Evolutionary conservation across 2,113 vertebrate species (phyloP).

Genomic region (Indicator maculatus): DNA sequence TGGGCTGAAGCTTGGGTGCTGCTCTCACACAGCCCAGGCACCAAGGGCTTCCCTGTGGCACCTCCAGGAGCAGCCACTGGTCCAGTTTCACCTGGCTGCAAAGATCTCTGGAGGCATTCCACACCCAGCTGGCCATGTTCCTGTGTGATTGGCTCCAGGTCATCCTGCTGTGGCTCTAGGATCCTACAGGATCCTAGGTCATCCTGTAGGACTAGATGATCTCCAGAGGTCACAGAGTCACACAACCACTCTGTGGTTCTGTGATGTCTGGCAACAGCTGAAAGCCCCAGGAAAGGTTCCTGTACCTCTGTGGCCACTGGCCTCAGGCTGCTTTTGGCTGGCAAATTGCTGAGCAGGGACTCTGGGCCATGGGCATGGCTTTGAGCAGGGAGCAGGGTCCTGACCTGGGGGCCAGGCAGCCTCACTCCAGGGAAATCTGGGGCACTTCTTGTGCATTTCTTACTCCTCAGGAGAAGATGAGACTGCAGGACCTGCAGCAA

Average conservation of each 20-base stretch:
- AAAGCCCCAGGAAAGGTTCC: neutral
- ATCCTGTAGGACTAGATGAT: no score
- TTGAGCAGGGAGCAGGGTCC: neutral
- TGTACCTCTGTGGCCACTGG: neutral
- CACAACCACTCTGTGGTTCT: no score
- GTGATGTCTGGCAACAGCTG: neutral
- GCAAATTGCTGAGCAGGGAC: neutral
- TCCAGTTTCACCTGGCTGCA: neutral
- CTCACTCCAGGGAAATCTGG: neutral
- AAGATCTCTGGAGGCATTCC: neutral
- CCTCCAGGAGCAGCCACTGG: neutral
- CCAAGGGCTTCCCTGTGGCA: neutral
- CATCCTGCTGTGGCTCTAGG: no score
- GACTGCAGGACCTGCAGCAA: neutral
- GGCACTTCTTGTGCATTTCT: neutral
- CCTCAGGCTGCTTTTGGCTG: neutral
- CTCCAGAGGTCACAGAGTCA: no score
- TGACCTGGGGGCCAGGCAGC: accelerated
- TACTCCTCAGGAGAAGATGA: neutral
- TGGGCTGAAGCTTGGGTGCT: accelerated
- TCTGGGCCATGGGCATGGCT: accelerated
- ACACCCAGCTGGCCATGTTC: neutral
- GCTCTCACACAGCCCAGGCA: neutral
- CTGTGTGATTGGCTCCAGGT: no score
- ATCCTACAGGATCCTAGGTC: no score